Percentiles rank a stretch among this genome's conserved stretches.
Conservation (phyloP, 2,888 invertebrate genomes). For the Belgica antarctica region DNA sequence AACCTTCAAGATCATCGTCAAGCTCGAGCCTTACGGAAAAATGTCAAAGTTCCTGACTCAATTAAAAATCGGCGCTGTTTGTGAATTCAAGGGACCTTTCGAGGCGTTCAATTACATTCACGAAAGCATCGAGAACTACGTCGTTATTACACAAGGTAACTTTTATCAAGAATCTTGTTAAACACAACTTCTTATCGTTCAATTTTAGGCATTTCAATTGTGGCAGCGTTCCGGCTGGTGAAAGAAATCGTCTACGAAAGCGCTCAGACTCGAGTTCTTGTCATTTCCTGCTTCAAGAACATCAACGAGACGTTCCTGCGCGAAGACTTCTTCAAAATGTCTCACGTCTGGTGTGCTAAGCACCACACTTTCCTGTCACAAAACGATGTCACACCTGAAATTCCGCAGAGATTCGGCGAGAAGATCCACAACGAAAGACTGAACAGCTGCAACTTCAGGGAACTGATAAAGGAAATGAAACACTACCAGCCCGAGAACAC, state of each 20-base stretch:
- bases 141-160: slow-evolving; percentile 10
- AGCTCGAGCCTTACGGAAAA: slow-evolving; percentile 14
- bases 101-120: not conserved
- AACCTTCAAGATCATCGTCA: slow-evolving; percentile 7
- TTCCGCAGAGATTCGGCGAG: not conserved
- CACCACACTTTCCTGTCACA: not conserved
- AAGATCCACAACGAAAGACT: not conserved
- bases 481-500: not conserved
- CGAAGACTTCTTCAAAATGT: not conserved
- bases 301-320: not conserved
- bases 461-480: not conserved
- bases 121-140: not conserved
- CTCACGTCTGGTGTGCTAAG: not conserved
- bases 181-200: not conserved
- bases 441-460: not conserved
- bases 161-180: too few species aligned
- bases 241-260: slow-evolving; percentile 20
- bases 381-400: not conserved
- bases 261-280: slow-evolving; percentile 1
- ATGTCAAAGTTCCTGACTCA: not conserved
- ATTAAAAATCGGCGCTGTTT: not conserved
- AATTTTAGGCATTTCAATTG: not conserved
- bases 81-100: slow-evolving; percentile 19
- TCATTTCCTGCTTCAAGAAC: slow-evolving; percentile 10
- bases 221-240: not conserved